phyloP scores from a whole-genome alignment of 2,888 invertebrate genomes.

The Trisateles emortualis region DNA sequence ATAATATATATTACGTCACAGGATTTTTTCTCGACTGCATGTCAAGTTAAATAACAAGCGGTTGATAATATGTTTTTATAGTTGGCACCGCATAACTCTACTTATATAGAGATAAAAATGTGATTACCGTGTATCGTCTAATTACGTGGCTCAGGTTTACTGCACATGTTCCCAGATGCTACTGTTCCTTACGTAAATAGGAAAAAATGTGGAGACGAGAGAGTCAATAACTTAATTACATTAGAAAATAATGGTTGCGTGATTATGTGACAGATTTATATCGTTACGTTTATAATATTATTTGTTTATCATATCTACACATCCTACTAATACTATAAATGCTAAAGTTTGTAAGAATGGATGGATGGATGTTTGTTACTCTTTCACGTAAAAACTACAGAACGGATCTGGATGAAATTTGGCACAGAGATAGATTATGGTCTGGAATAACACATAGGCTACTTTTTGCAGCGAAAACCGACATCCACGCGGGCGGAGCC shows the following conservation, averaged over 20 bases:
- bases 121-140: constrained; percentile 21
- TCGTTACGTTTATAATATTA: too few species aligned
- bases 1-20: too few species aligned
- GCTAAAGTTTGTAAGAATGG: too few species aligned
- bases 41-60: not conserved
- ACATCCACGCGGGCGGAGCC: too few species aligned
- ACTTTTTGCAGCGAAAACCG: too few species aligned
- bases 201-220: constrained; percentile 2
- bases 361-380: too few species aligned
- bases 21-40: not conserved
- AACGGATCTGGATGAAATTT: too few species aligned
- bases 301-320: too few species aligned
- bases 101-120: constrained; percentile 19
- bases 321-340: too few species aligned
- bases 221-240: constrained; percentile 3
- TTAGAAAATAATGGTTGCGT: not conserved
- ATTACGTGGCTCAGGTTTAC: constrained; percentile 24
- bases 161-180: constrained; percentile 5
- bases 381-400: too few species aligned
- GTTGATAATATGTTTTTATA: not conserved
- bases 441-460: too few species aligned
- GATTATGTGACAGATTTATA: not conserved
- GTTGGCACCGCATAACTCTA: constrained; percentile 5
- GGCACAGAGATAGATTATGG: too few species aligned
- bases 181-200: constrained; percentile 8